These are phyloP conservation scores for Globodera rostochiensis DNA, from an alignment of 1,140 invertebrate species.

Conservation along the genomic window DNA sequence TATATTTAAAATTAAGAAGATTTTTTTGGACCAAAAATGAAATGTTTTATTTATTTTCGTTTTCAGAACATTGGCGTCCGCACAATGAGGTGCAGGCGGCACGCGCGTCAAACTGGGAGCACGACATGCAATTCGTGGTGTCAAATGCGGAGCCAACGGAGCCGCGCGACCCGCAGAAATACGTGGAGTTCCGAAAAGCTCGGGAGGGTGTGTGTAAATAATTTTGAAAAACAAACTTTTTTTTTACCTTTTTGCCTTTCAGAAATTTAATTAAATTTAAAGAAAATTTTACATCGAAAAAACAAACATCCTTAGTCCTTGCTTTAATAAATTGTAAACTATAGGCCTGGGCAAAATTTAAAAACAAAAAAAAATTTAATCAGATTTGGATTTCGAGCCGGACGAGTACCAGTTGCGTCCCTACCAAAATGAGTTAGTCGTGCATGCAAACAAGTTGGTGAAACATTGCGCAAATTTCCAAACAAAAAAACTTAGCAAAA, in stretches of 20 bases:
- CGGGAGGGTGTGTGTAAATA: constrained; percentile 8
- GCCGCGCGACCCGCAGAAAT: constrained; percentile 34
- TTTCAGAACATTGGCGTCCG: constrained; percentile 24
- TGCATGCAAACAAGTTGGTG: constrained; percentile 40
- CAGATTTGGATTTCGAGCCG: constrained; percentile 32
- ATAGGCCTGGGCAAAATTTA: too few relatives aligned
- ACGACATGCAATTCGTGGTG: constrained; percentile 20
- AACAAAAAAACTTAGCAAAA: constrained; percentile 25
- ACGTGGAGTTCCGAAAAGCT: constrained; percentile 13
- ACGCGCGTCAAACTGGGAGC: constrained; percentile 2
- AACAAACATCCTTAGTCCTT: neutral
- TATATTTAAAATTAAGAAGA: too few relatives aligned
- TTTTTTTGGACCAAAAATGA: too few relatives aligned
- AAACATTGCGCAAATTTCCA: neutral
- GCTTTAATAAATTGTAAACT: neutral
- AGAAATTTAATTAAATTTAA: neutral
- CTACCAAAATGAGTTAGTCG: constrained; percentile 55
- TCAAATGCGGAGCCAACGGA: constrained; percentile 26
- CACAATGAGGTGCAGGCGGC: constrained; percentile 14
- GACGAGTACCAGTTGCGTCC: constrained; percentile 28
- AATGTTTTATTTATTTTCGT: constrained; percentile 19
- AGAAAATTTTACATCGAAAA: too few relatives aligned
- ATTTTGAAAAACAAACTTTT: constrained; percentile 10
- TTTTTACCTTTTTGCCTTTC: neutral
- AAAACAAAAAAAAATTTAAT: neutral